phyloP scores from a whole-genome alignment of 2,888 invertebrate genomes.

The Drosophila tripunctata region DNA sequence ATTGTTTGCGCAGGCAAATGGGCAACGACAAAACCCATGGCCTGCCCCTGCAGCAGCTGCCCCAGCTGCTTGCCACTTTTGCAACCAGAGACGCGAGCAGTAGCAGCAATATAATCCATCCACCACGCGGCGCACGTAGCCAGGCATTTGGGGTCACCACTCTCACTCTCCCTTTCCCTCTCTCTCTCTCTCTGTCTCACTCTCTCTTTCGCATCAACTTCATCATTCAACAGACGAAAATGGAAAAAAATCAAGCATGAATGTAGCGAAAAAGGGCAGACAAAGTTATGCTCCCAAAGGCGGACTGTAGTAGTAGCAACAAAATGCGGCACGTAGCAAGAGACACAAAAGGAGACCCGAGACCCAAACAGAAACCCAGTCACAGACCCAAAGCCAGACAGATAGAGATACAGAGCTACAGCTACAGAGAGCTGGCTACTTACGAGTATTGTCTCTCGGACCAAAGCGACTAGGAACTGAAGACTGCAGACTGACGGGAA shows the following conservation, averaged over 20 bases:
- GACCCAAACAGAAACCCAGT: slow-evolving; percentile 27
- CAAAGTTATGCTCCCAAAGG: slow-evolving; percentile 50
- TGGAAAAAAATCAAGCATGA: slow-evolving; percentile 16
- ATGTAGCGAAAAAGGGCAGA: slow-evolving; percentile 50
- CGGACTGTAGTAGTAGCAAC: slow-evolving; percentile 41
- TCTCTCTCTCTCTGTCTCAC: slow-evolving; percentile 6
- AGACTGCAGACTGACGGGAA: too few species aligned
- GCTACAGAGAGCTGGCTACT: slow-evolving; percentile 30
- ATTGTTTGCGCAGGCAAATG: slow-evolving; percentile 60
- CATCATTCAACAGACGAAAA: slow-evolving; percentile 18
- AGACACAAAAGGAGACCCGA: too few species aligned
- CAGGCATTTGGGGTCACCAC: slow-evolving; percentile 48
- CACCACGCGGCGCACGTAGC: slow-evolving; percentile 52
- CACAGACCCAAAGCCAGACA: slow-evolving; percentile 24
- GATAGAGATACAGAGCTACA: slow-evolving; percentile 9
- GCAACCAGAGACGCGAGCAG: slow-evolving; percentile 16
- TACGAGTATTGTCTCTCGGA: slow-evolving; percentile 25
- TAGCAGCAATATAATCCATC: slow-evolving; percentile 43
- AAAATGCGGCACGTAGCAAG: slow-evolving; percentile 68
- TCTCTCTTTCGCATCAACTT: slow-evolving; percentile 20
- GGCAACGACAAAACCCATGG: slow-evolving; percentile 19
- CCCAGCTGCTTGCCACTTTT: neutral
- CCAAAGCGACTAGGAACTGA: neutral
- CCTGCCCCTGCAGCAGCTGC: neutral
- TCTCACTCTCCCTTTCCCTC: neutral